phyloP scores from a whole-genome alignment of 2,888 invertebrate species.

The Trypoxylon attenuatum region DNA sequence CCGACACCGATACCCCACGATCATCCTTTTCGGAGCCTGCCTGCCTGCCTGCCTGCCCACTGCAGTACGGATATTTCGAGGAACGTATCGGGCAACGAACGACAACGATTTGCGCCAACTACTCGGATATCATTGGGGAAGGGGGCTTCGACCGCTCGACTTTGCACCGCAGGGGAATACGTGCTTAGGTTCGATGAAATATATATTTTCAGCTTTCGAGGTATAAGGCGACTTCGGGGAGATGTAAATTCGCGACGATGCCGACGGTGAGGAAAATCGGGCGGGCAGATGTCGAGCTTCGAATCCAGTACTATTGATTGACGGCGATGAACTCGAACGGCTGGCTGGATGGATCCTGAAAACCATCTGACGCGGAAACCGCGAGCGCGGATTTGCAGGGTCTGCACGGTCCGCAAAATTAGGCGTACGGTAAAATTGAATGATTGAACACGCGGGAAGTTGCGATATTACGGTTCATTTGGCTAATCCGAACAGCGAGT shows the following conservation, averaged over 20 bases:
- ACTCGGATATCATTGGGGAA: not conserved
- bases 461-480: too few species aligned
- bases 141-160: too few species aligned
- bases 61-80: not conserved
- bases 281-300: not conserved
- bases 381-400: too few species aligned
- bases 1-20: constrained; percentile 3
- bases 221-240: not conserved
- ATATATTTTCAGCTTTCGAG: not conserved
- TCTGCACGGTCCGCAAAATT: too few species aligned
- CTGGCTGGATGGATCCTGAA: too few species aligned
- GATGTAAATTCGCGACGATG: not conserved
- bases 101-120: not conserved
- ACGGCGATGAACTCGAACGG: not conserved
- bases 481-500: too few species aligned
- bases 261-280: not conserved
- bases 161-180: not conserved
- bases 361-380: too few species aligned
- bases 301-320: not conserved
- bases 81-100: not conserved
- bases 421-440: too few species aligned
- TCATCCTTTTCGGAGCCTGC: not conserved
- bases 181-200: not conserved
- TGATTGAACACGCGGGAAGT: too few species aligned
- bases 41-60: too few species aligned